Conservation (phyloP, 2,113 vertebrate species). For the Rhinichthys klamathensis region DNA sequence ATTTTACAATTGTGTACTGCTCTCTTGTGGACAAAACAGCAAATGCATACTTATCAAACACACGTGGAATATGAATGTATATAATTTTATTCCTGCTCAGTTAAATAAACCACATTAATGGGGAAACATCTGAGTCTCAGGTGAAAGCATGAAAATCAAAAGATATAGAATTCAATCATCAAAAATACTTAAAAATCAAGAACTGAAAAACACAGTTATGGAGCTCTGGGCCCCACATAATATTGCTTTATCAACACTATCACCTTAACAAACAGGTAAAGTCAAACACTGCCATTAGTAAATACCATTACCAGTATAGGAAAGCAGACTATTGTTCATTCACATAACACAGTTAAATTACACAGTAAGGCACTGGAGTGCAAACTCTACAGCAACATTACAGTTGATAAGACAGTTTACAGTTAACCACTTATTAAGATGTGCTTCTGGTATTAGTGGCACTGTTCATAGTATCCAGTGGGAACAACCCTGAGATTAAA, state of each 20-base stretch:
- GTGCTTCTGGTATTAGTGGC: background rate
- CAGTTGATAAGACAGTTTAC: background rate
- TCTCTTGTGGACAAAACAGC: conserved; percentile 6
- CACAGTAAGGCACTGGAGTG: conserved; percentile 10
- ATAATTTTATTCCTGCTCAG: background rate
- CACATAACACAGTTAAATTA: background rate
- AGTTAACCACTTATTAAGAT: background rate
- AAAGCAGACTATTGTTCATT: background rate
- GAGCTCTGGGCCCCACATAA: background rate
- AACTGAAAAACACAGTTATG: background rate
- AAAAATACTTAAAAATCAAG: conserved; percentile 13
- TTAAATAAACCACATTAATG: background rate
- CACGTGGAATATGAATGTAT: background rate
- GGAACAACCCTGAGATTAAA: conserved; percentile 30
- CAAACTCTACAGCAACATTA: background rate
- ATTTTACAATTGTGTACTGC: background rate
- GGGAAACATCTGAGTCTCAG: background rate
- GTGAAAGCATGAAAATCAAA: background rate
- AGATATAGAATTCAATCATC: background rate
- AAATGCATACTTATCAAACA: background rate
- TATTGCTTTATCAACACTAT: background rate
- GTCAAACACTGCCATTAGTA: background rate
- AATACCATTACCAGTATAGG: background rate
- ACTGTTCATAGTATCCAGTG: background rate
- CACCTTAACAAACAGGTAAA: background rate